phyloP scores from a whole-genome alignment of 2,797 vertebrate genomes.

The Rallus crepitans region DNA sequence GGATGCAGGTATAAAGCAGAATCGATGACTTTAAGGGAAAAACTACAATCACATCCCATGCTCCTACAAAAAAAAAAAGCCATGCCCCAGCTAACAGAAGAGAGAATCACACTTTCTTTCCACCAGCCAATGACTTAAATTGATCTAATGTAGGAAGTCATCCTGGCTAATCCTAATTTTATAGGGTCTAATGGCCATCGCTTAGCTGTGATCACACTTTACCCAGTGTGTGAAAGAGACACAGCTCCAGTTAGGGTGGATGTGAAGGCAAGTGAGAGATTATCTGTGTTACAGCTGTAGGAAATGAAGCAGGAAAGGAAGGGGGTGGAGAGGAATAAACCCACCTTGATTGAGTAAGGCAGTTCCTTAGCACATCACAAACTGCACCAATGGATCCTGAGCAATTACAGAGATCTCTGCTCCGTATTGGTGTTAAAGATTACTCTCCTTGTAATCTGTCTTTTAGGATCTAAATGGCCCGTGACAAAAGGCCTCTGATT shows the following conservation, averaged over 20 bases:
- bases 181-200: constrained; percentile 52
- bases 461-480: constrained; percentile 57
- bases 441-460: constrained; percentile 29
- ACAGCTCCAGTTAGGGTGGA: background rate
- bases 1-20: background rate
- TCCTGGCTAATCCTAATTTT: constrained; percentile 64
- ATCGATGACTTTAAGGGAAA: constrained; percentile 27
- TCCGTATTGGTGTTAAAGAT: constrained; percentile 37
- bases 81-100: background rate
- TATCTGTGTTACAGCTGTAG: constrained; percentile 6
- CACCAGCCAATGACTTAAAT: constrained; percentile 50
- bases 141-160: constrained; percentile 58
- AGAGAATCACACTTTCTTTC: constrained; percentile 36
- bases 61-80: background rate
- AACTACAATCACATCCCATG: background rate
- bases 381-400: background rate
- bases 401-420: background rate
- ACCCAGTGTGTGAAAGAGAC: constrained; percentile 26
- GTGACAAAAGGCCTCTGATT: constrained; percentile 42
- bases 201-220: constrained; percentile 64
- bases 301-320: constrained; percentile 1
- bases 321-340: background rate
- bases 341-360: background rate
- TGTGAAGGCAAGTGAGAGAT: background rate
- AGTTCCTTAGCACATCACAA: background rate